Percentiles rank a stretch among this genome's conserved stretches.
Conservation (phyloP, 2,797 vertebrate genomes). For the Pangasius mekongensis region DNA sequence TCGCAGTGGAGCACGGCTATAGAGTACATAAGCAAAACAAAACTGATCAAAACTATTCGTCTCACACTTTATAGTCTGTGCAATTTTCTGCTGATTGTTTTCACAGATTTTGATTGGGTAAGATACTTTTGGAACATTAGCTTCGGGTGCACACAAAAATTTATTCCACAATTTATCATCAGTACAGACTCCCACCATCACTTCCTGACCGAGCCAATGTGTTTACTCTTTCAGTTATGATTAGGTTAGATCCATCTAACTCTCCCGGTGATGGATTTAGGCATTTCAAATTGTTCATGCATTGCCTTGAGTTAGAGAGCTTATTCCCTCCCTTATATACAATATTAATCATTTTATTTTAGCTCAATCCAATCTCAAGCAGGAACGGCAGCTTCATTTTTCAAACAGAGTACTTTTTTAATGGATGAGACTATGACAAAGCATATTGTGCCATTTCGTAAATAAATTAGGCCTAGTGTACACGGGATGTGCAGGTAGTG, state of each 20-base stretch:
- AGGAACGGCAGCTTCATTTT: conserved; percentile 40
- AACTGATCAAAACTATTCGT: not conserved
- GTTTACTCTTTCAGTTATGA: conserved; percentile 39
- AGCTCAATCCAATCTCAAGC: conserved; percentile 47
- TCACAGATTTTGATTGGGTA: conserved; percentile 1
- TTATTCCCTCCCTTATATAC: conserved; percentile 17
- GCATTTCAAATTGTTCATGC: conserved; percentile 53
- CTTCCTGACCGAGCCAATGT: conserved; percentile 2
- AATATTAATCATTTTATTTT: conserved; percentile 51
- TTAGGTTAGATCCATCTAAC: conserved; percentile 23
- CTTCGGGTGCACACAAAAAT: not conserved
- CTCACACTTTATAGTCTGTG: not conserved
- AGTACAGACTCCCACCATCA: not conserved
- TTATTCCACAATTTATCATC: not conserved
- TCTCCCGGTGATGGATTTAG: conserved; percentile 35
- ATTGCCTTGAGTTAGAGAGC: conserved; percentile 28
- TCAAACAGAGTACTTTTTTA: conserved; percentile 33
- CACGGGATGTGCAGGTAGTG: not conserved
- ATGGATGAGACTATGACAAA: not conserved
- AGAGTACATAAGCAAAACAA: not conserved
- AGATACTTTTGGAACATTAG: not conserved
- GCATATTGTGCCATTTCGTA: not conserved
- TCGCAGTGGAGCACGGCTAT: not conserved
- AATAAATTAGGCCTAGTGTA: not conserved
- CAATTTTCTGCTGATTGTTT: not conserved